Evolutionary conservation across 2,797 vertebrate genomes (phyloP).

Genomic region (Chrysolophus pictus): DNA sequence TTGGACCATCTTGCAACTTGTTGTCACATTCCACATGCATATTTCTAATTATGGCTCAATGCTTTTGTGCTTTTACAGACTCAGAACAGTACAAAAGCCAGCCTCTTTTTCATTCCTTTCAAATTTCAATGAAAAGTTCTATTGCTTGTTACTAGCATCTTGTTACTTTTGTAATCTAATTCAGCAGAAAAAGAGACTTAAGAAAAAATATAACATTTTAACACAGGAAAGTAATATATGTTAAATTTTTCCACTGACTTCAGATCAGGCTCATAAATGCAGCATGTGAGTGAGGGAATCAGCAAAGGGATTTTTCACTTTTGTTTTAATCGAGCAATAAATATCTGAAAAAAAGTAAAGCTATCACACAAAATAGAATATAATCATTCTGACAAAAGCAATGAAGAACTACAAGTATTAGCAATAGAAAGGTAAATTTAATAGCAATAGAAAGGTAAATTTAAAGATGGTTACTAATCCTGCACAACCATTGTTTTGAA

Average conservation of each 20-base stretch:
- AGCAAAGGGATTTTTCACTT: background rate
- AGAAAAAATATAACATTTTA: background rate
- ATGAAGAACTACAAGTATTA: background rate
- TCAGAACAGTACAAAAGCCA: background rate
- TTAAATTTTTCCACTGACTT: background rate
- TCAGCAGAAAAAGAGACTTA: background rate
- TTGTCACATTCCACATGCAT: rapidly evolving
- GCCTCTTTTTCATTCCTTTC: background rate
- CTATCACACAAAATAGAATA: background rate
- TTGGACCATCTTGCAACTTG: background rate
- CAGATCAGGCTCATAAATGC: background rate
- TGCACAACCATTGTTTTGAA: background rate
- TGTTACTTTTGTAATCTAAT: background rate
- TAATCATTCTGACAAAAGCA: background rate
- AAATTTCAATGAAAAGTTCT: background rate
- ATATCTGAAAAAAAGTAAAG: background rate
- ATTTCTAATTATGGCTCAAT: background rate
- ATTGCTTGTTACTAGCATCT: background rate
- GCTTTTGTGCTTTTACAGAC: background rate
- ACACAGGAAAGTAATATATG: background rate
- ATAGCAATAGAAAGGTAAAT: background rate
- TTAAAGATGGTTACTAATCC: background rate
- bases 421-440: background rate
- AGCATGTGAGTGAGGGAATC: background rate
- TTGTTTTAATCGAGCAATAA: background rate